These are phyloP conservation scores for Anoplolepis gracilipes DNA, from an alignment of 1,140 invertebrate species.

Conservation along the genomic window DNA sequence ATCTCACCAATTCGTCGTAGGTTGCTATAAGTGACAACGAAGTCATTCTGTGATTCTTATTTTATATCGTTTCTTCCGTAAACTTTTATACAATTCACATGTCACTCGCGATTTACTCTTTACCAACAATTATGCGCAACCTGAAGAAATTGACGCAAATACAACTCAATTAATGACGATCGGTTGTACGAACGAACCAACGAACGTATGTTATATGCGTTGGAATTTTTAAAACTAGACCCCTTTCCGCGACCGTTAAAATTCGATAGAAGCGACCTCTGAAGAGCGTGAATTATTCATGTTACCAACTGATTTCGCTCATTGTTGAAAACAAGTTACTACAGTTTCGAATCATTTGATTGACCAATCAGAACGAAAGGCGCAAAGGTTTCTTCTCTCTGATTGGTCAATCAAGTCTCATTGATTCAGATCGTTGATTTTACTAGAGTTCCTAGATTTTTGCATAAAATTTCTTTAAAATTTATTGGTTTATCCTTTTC, in stretches of 20 bases:
- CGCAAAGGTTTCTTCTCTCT: too few relatives aligned
- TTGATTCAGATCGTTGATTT: too few relatives aligned
- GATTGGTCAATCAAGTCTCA: too few relatives aligned
- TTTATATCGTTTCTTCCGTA: background rate
- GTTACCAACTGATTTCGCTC: too few relatives aligned
- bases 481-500: too few relatives aligned
- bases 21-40: conserved; percentile 86
- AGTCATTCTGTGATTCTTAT: conserved; percentile 67
- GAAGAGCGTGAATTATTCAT: background rate
- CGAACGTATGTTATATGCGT: background rate
- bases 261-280: background rate
- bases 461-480: too few relatives aligned
- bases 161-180: background rate
- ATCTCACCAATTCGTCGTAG: conserved; percentile 90
- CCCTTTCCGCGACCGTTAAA: conserved; percentile 27
- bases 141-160: background rate
- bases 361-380: too few relatives aligned
- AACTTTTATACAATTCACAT: background rate
- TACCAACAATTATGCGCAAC: background rate
- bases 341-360: too few relatives aligned
- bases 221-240: background rate
- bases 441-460: too few relatives aligned
- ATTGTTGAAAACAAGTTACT: background rate
- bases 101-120: background rate
- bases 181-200: background rate